phyloP scores from a whole-genome alignment of 2,797 vertebrate genomes.

The Melanotaenia boesemani region DNA sequence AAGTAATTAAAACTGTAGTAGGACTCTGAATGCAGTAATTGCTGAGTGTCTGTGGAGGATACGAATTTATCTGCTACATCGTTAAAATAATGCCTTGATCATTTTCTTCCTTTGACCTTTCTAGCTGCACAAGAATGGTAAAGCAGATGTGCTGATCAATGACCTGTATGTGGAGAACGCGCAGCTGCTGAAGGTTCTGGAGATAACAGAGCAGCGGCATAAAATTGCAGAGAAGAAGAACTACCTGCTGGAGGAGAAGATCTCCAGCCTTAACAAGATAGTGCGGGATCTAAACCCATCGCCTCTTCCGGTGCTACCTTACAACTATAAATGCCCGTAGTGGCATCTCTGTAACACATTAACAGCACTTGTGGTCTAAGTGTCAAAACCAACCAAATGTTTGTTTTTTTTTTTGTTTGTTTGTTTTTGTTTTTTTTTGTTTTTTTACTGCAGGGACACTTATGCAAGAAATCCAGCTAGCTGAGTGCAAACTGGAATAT shows the following conservation, averaged over 20 bases:
- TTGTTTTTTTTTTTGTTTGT: not conserved
- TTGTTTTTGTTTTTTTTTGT: not conserved
- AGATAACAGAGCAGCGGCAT: conserved; percentile 89
- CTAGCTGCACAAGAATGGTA: conserved; percentile 89
- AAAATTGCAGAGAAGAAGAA: conserved; percentile 92
- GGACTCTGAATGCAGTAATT: not conserved
- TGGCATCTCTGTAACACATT: not conserved
- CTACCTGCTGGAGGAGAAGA: conserved; percentile 94
- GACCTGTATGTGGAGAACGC: conserved; percentile 93
- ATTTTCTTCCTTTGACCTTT: conserved; percentile 26
- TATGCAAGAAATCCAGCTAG: conserved; percentile 19
- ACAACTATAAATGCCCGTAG: conserved; percentile 59
- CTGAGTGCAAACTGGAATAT: conserved; percentile 6
- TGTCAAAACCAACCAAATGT: conserved; percentile 1
- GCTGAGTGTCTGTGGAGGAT: not conserved
- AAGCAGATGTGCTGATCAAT: conserved; percentile 88
- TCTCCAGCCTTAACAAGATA: conserved; percentile 92
- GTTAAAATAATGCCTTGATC: not conserved
- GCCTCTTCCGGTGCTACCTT: conserved; percentile 66
- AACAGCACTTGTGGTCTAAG: not conserved
- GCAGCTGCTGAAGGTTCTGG: conserved; percentile 91
- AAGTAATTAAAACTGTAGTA: not conserved
- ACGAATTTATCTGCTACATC: not conserved
- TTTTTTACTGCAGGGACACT: not conserved
- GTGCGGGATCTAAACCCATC: conserved; percentile 89